Evolutionary conservation across 53 echinoderm and acorn worm genomes (phyloP).

Genomic region (Echinometra lucunter): DNA sequence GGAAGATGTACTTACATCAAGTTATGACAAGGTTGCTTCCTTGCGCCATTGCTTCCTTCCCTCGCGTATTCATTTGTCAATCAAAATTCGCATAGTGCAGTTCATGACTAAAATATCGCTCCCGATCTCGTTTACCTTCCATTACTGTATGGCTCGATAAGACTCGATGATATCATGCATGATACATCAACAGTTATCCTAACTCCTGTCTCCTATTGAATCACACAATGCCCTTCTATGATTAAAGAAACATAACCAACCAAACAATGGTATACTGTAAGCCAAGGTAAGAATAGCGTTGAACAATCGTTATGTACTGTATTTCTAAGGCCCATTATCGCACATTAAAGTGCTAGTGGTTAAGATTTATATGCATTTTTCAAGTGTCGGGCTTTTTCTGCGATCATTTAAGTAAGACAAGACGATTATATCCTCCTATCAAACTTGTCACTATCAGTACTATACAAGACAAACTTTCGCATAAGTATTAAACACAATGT

Average conservation of each 20-base stretch:
- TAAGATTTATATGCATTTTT: too few relatives aligned
- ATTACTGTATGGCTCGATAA: background rate
- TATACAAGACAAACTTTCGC: background rate
- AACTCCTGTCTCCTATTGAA: too few relatives aligned
- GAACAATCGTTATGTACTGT: too few relatives aligned
- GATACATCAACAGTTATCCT: background rate
- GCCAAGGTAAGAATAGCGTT: too few relatives aligned
- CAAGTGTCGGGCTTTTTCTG: too few relatives aligned
- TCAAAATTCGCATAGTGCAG: background rate
- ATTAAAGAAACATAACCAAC: background rate
- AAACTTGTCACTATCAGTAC: background rate
- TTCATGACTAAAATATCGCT: background rate
- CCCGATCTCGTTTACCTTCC: background rate
- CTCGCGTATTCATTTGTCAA: background rate
- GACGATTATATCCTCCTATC: background rate
- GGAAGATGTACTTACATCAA: conserved; percentile 8
- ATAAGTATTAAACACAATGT: background rate
- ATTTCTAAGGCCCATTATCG: too few relatives aligned
- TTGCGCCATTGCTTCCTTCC: background rate
- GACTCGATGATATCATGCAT: background rate
- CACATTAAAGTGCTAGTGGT: too few relatives aligned
- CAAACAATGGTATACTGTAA: too few relatives aligned
- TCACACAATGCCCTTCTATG: background rate
- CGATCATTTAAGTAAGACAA: too few relatives aligned
- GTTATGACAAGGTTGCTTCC: background rate